Base-by-base conservation (phyloP, 2,888 invertebrate genomes). In the Molanna angustata region DNA sequence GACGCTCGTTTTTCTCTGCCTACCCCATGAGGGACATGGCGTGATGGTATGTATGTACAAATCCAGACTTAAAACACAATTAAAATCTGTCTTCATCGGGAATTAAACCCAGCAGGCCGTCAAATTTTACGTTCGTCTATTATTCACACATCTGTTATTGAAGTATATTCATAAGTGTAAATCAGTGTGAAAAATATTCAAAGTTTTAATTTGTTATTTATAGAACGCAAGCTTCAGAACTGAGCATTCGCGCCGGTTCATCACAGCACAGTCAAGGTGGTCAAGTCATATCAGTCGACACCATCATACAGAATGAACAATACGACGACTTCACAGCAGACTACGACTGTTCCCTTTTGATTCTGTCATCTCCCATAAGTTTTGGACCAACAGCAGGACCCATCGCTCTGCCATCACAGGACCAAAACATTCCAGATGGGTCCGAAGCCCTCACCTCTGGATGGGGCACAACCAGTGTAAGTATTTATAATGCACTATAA, bases 341-440 rank as follows among this genome's bases (percentile, higher is more conserved):
- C 48, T 65, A 74, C 56, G 76, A 77, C 49, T 72, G 76, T 31
- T 70, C 70, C 1, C 45, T 76, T 49, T n/a, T n/a, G n/a, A 46
- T 76, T 3, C 61, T 70, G 4, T 4, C 17, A 1, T 17, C 33
- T 32, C 32, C 31, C 3, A 4, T 45, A 1, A 33, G 19, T 6
- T 16, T 33, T 31, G 46, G 46, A 9, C 60, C 52, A 0, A 72
- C 71, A n/a, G 62, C 66, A 22, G 13, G n/a, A 7, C 33, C 58
- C 27, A 66, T 61, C 18, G n/a, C 32, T 11, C 20, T 45, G 7
- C 46, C 46, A 4, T 2, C 2, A n/a, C 46, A 45, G 21, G 46
- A 32, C 17, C 31, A 32, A 4, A 3, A 31, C 13, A 13, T 32
- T 4, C n/a, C 35, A 2, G 46, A 32, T 19, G 46, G 46, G 13